These are phyloP conservation scores for Leptinotarsa rubiginosa DNA, from an alignment of 2,888 invertebrate genomes.

Conservation along the genomic window DNA sequence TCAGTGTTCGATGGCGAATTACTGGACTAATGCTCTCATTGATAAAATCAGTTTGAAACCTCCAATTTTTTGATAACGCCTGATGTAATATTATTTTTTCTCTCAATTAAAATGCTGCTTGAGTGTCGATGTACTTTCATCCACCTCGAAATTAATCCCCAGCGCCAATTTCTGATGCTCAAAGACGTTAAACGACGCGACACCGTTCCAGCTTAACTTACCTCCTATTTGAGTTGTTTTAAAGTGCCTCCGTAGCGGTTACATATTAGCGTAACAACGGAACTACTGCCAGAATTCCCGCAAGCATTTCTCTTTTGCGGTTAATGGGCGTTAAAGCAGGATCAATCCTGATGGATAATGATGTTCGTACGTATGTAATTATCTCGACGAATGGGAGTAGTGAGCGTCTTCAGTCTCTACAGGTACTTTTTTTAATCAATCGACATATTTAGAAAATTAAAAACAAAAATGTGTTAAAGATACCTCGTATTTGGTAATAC, in stretches of 20 bases:
- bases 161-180: neutral
- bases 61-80: too few species aligned
- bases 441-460: too few species aligned
- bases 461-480: too few species aligned
- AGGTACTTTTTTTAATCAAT: neutral
- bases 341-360: slow-evolving; percentile 40
- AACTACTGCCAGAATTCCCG: slow-evolving; percentile 40
- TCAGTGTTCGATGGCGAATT: too few species aligned
- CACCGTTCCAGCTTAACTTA: slow-evolving; percentile 28
- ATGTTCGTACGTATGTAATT: slow-evolving; percentile 37
- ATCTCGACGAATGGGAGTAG: slow-evolving; percentile 30
- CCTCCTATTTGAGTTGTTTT: slow-evolving; percentile 32
- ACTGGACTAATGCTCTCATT: too few species aligned
- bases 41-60: too few species aligned
- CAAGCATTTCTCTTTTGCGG: slow-evolving; percentile 35
- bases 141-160: neutral
- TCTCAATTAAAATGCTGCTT: neutral
- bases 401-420: neutral
- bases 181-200: slow-evolving; percentile 21
- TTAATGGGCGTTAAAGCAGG: slow-evolving; percentile 36
- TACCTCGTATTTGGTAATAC: too few species aligned
- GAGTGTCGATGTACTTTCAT: neutral
- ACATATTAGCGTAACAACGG: slow-evolving; percentile 40
- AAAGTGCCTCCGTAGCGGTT: slow-evolving; percentile 33
- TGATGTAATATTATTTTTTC: too few species aligned